These are phyloP conservation scores for Lithobates pipiens DNA, from an alignment of 2,797 vertebrate species.

Conservation along the genomic window DNA sequence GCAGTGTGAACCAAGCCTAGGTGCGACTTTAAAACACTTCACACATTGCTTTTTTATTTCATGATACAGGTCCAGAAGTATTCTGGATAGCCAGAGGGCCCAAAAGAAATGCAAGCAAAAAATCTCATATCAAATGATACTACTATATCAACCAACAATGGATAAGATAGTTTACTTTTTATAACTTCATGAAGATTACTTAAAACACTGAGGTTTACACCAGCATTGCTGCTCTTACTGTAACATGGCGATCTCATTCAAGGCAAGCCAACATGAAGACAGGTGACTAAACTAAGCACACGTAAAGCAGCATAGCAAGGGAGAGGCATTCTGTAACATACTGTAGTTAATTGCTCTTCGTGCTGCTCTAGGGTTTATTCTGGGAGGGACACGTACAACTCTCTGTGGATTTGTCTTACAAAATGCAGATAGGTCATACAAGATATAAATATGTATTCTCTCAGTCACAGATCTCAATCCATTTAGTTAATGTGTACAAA, in stretches of 20 bases:
- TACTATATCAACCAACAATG: too few relatives aligned
- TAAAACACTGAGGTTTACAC: too few relatives aligned
- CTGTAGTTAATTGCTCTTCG: neutral
- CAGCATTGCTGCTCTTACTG: neutral
- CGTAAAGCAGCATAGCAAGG: neutral
- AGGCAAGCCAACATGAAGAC: neutral
- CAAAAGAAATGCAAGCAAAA: too few relatives aligned
- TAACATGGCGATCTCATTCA: neutral
- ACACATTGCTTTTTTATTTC: too few relatives aligned
- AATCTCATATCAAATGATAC: too few relatives aligned
- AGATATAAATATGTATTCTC: constrained; percentile 25
- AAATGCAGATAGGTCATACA: constrained; percentile 25
- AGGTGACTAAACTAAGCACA: neutral
- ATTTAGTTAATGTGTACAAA: neutral
- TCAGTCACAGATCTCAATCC: neutral
- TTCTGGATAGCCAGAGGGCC: too few relatives aligned
- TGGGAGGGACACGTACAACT: neutral
- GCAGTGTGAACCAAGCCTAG: too few relatives aligned
- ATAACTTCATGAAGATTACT: neutral
- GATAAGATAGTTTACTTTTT: neutral
- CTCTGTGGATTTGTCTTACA: constrained; percentile 9
- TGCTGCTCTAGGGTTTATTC: constrained; percentile 5
- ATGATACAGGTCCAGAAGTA: too few relatives aligned
- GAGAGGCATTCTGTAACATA: constrained; percentile 20
- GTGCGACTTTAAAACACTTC: too few relatives aligned